Conservation (phyloP, 2,113 vertebrate genomes). For the Cricetomys ansorgei region DNA sequence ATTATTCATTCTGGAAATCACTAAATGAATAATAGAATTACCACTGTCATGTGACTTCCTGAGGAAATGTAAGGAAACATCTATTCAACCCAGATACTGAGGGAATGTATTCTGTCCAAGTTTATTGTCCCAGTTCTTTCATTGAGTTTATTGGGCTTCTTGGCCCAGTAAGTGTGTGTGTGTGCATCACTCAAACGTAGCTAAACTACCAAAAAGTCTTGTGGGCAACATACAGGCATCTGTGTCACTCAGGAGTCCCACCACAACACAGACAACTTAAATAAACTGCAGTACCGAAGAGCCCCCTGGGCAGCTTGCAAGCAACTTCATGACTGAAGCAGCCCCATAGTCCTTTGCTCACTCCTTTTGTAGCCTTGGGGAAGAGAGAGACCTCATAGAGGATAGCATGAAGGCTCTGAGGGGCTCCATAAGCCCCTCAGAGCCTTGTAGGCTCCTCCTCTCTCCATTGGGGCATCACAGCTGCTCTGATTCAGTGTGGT, state of each 20-base stretch:
- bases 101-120: neutral
- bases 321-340: neutral
- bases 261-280: neutral
- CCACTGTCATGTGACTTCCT: neutral
- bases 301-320: neutral
- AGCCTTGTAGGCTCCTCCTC: neutral
- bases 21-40: slow-evolving; percentile 47
- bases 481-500: neutral
- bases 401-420: neutral
- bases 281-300: neutral
- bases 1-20: slow-evolving; percentile 64
- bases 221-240: neutral
- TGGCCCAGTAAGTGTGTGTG: too few relatives aligned
- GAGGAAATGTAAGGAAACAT: neutral
- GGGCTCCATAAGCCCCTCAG: too few relatives aligned
- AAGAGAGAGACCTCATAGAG: neutral
- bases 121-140: neutral
- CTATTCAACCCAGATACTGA: neutral
- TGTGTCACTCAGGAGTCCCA: neutral
- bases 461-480: neutral
- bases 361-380: neutral
- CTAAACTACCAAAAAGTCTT: neutral
- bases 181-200: neutral
- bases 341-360: neutral
- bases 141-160: neutral